These are phyloP conservation scores for Eudemis profundana DNA, from an alignment of 2,888 invertebrate species.

Conservation along the genomic window DNA sequence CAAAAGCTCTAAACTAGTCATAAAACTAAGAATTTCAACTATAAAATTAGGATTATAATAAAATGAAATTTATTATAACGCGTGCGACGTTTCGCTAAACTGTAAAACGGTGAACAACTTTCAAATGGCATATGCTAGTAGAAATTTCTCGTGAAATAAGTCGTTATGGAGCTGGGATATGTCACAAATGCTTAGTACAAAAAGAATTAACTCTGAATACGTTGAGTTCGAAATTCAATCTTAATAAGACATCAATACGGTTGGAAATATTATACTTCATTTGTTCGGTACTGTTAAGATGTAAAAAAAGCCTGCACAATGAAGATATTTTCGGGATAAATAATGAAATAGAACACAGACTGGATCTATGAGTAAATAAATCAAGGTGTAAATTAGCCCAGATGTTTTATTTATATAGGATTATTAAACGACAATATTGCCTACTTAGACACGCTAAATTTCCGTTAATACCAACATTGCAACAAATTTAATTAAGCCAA, in stretches of 20 bases:
- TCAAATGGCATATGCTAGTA: neutral
- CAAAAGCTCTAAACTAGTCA: constrained; percentile 6
- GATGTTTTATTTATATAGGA: constrained; percentile 19
- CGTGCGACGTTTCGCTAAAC: constrained; percentile 1
- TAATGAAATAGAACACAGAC: neutral
- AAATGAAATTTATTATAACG: constrained; percentile 12
- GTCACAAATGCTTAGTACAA: too few species aligned
- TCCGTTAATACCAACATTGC: constrained; percentile 30
- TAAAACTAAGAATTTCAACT: constrained; percentile 22
- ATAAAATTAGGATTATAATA: constrained; percentile 9
- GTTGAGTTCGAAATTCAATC: neutral
- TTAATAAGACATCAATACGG: neutral
- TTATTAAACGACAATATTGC: constrained; percentile 14
- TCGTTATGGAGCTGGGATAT: neutral
- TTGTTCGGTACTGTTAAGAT: too few species aligned
- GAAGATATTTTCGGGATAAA: neutral
- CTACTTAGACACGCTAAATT: constrained; percentile 25
- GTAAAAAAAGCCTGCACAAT: neutral
- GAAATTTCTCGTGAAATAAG: neutral
- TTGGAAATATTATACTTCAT: neutral
- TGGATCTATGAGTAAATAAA: too few species aligned
- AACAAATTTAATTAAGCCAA: constrained; percentile 31
- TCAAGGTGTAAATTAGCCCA: constrained; percentile 9
- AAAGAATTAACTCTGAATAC: too few species aligned
- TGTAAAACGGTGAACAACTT: too few species aligned